Evolutionary conservation across 2,113 vertebrate species (phyloP), one percentile per base, ranked within the genome.

Genomic region (Eulacestoma nigropectus): DNA sequence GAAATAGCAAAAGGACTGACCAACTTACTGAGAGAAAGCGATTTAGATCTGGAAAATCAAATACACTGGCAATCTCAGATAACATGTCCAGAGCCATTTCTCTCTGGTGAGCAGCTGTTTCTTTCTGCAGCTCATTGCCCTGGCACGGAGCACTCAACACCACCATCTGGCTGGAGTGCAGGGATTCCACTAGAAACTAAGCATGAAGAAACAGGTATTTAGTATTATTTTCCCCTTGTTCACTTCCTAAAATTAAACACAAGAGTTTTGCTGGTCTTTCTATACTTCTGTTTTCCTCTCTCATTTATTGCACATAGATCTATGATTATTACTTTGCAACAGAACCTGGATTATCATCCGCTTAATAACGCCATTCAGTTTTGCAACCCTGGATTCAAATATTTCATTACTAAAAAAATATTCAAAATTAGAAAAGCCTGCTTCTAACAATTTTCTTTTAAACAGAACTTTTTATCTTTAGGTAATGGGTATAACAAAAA

Each of bases 31-130:
- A 99, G 65, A 99, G 98, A 96, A 99, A 99, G 90, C 98, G 99
- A 97, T 99, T 99, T 87, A 99, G 98, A 89, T 99, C 99, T 50
- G 99, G 99, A 94, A 99, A 99, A 97, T 99, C 99, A 96, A 99
- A 99, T 30, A 99, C 99, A n/a, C 98, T 99, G 27, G 99, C 99
- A 8, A 99, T 98, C 97, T 99, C 99, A 87, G 99, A 99, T 64
- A 99, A 97, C 63, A 98, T 99, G 94, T 99, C 99, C 80, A 99
- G 95, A 42, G 99, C 98, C 94, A 99, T 97, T 90, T 99, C 99
- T 84, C 98, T 98, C 95, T 99, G 99, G 96, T 98, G 98, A 96
- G 97, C 98, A n/a, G 98, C 98, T 70, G 98, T 98, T 94, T 98
- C 98, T 67, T 98, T 98, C 68, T 97, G 97, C 18, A 98, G 89